A percentile compares a stretch with the other conserved stretches of the same genome.
Conservation (phyloP, 2,797 vertebrate genomes). For the Danio jaintianensis region DNA sequence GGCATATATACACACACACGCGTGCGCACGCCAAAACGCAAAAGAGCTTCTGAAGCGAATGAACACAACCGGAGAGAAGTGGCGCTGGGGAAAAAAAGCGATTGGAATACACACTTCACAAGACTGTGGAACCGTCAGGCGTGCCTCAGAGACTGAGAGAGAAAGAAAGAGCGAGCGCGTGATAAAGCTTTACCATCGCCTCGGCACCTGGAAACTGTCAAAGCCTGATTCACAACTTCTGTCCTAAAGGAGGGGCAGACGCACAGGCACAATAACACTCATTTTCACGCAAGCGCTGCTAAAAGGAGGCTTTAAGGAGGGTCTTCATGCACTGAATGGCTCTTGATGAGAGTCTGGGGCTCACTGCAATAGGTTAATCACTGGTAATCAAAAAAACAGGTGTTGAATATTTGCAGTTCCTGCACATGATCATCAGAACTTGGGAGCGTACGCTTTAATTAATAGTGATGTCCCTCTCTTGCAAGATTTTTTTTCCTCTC, state of each 20-base stretch:
- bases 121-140: constrained; percentile 29
- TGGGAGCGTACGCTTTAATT: constrained; percentile 70
- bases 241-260: constrained; percentile 66
- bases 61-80: constrained; percentile 63
- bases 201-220: constrained; percentile 66
- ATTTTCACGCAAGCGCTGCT: constrained; percentile 68
- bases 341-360: constrained; percentile 68
- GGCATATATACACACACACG: constrained; percentile 46
- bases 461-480: constrained; percentile 68
- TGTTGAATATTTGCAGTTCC: constrained; percentile 68
- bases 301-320: constrained; percentile 66
- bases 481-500: constrained; percentile 56
- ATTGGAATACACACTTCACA: constrained; percentile 71
- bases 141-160: constrained; percentile 53
- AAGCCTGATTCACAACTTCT: constrained; percentile 62
- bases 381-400: constrained; percentile 70
- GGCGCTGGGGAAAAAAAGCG: constrained; percentile 63
- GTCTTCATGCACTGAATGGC: constrained; percentile 68
- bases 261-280: constrained; percentile 70
- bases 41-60: constrained; percentile 63
- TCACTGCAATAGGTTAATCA: constrained; percentile 74
- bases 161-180: constrained; percentile 1
- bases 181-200: constrained; percentile 58
- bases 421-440: constrained; percentile 67
- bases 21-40: constrained; percentile 50